Conservation (phyloP, 2,888 invertebrate species). For the Sycophila texana region DNA sequence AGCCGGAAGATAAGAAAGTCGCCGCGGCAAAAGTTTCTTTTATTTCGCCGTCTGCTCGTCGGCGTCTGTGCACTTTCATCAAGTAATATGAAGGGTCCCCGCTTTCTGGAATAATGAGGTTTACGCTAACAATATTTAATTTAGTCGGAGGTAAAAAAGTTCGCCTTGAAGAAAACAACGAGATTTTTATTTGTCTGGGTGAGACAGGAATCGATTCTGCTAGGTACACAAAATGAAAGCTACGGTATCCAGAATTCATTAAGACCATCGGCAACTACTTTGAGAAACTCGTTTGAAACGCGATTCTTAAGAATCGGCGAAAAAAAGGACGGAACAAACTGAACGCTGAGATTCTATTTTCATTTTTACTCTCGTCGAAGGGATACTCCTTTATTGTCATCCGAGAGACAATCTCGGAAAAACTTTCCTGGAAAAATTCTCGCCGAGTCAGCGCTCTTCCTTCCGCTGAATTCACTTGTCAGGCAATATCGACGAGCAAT, state of each 20-base stretch:
- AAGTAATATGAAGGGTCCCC: slow-evolving; percentile 6
- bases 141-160: not conserved
- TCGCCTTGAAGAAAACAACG: not conserved
- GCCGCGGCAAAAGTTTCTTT: slow-evolving; percentile 26
- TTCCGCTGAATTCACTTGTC: slow-evolving; percentile 31
- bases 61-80: slow-evolving; percentile 17
- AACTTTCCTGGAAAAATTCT: slow-evolving; percentile 5
- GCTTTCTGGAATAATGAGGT: slow-evolving; percentile 36
- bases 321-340: not conserved
- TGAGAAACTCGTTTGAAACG: no score
- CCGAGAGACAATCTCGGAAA: slow-evolving; percentile 40
- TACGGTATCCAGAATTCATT: no score
- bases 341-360: slow-evolving; percentile 21
- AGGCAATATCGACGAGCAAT: slow-evolving; percentile 23
- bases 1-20: slow-evolving; percentile 31
- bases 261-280: no score
- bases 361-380: slow-evolving; percentile 13
- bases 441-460: slow-evolving; percentile 35
- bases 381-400: slow-evolving; percentile 36
- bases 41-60: slow-evolving; percentile 10
- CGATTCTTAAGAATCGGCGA: no score
- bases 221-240: no score
- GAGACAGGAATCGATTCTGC: not conserved
- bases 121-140: slow-evolving; percentile 16
- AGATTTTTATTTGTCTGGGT: not conserved